Evolutionary conservation across 2,113 vertebrate genomes (phyloP).

Genomic region (Pelusios castaneus): DNA sequence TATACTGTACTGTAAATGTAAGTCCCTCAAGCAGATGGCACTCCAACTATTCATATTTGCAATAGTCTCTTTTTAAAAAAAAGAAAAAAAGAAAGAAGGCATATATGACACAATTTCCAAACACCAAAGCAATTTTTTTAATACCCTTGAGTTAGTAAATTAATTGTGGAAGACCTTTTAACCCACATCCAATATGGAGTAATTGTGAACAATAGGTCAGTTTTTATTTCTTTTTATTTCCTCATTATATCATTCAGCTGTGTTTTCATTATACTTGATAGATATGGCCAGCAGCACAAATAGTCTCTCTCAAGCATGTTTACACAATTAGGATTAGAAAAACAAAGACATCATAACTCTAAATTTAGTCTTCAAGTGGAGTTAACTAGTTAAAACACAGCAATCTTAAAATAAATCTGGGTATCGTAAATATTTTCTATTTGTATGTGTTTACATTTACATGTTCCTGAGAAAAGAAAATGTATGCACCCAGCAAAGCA

Average conservation of each 20-base stretch:
- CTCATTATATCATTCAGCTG: background rate
- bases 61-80: background rate
- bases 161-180: background rate
- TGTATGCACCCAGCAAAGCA: background rate
- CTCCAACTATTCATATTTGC: slow-evolving; percentile 24
- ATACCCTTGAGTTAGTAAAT: background rate
- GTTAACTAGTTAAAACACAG: background rate
- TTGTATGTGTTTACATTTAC: too few species aligned
- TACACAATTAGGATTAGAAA: background rate
- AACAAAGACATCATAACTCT: background rate
- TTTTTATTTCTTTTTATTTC: background rate
- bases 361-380: background rate
- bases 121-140: background rate
- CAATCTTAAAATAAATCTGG: background rate
- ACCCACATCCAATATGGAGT: background rate
- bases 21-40: slow-evolving; percentile 53
- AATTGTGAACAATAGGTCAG: background rate
- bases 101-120: slow-evolving; percentile 3
- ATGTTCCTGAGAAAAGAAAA: background rate
- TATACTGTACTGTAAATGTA: background rate
- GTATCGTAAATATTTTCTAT: too few species aligned
- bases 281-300: background rate
- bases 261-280: slow-evolving; percentile 21
- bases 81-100: background rate
- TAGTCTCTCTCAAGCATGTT: background rate